These are phyloP conservation scores for Casuarius casuarius DNA, from an alignment of 2,113 vertebrate species.

Conservation along the genomic window DNA sequence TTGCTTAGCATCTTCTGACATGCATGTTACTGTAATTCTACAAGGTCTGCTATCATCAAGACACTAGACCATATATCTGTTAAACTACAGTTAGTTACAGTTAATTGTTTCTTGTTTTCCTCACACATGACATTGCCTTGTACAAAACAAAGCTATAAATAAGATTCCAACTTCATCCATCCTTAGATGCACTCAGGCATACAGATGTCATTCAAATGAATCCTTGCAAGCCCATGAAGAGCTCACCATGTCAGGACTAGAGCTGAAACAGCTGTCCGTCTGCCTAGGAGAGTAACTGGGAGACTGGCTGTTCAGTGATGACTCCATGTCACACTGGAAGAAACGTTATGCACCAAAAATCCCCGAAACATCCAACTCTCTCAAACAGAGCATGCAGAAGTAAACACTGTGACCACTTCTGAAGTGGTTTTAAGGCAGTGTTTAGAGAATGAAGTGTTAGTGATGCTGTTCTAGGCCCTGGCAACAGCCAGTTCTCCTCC, in stretches of 20 bases:
- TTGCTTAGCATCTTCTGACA: not conserved
- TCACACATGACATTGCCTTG: not conserved
- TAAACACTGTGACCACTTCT: not conserved
- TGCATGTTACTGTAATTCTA: not conserved
- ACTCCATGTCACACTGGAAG: slow-evolving; percentile 3
- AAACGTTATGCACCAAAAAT: not conserved
- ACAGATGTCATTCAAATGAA: not conserved
- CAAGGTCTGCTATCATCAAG: not conserved
- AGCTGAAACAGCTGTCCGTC: slow-evolving; percentile 72
- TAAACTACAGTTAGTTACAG: not conserved
- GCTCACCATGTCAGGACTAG: slow-evolving; percentile 79
- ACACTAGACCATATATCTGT: not conserved
- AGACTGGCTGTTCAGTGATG: slow-evolving; percentile 58
- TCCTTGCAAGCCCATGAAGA: not conserved
- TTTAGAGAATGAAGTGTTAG: not conserved
- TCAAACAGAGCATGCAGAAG: not conserved
- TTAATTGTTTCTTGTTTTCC: not conserved
- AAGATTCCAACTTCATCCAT: not conserved
- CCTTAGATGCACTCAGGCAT: not conserved
- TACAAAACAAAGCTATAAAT: not conserved
- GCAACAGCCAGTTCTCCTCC: not conserved
- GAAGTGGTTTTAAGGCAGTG: not conserved
- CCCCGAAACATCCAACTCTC: not conserved
- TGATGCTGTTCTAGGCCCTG: not conserved
- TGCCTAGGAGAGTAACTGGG: slow-evolving; percentile 71